Base-by-base conservation (phyloP, 1,140 invertebrate genomes). In the Leguminivora glycinivorella region DNA sequence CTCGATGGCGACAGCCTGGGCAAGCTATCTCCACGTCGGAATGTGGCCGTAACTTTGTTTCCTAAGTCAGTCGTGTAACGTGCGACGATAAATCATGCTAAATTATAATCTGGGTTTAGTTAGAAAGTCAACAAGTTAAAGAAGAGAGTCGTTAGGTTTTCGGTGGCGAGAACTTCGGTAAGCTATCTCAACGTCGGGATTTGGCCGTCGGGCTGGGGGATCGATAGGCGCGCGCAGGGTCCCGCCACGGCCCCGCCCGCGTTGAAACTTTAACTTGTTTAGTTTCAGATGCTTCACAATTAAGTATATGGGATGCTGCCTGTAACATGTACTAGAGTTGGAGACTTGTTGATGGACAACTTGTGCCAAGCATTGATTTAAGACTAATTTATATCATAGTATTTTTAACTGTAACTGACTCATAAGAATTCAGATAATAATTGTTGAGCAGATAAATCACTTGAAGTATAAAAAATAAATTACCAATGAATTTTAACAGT, bases 141-240 rank as follows among this genome's bases (percentile, higher is more conserved):
- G 26, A 63, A 29, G n/a, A 17, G 58, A 29, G 58, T 63, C 25
- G 26, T 63, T 63, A 63, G 58, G 58, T 63, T 63, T 63, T 63
- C 10, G 58, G 58, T 63, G 58, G 25, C 26, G 29, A 63, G n/a
- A 63, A 63, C 58, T 9, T n/a, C 58, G 26, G 26, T 63, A 24
- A 69, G 70, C 69, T 76, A 81, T 83, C 77, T 80, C n/a, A 73
- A 76, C 74, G 81, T 79, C 79, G 76, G 81, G 79, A 81, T 75
- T 76, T 76, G 74, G 12, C 31, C 66, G 47, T 0, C 19, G 72
- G 73, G 71, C 70, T 70, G 75, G 75, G 75, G 82, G 85, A 89
- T 89, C 87, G 79, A 89, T 89, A 88, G 83, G 77, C 87, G 87
- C 87, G 87, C 87, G 87, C 87, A 89, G 34, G 70, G 67, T 72